phyloP scores from a whole-genome alignment of 2,888 invertebrate species.

The Dyspetes luteomarginatus region DNA sequence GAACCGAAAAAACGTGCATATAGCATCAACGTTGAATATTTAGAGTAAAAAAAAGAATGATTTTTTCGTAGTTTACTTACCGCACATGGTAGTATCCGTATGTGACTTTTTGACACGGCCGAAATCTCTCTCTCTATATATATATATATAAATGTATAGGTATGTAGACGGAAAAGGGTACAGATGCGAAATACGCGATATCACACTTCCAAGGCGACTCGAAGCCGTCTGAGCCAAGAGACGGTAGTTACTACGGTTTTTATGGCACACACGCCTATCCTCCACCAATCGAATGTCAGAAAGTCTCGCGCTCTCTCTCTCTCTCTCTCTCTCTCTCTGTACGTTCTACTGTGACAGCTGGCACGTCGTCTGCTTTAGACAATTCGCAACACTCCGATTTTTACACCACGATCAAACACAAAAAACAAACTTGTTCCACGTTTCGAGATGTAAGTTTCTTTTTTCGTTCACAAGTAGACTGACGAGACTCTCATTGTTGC shows the following conservation, averaged over 20 bases:
- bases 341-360: conserved; percentile 59
- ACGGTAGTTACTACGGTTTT: conserved; percentile 65
- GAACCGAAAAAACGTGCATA: neutral
- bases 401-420: neutral
- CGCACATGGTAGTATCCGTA: conserved; percentile 62
- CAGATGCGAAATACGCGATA: neutral
- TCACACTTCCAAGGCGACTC: conserved; percentile 63
- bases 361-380: conserved; percentile 48
- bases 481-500: conserved; percentile 31
- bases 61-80: conserved; percentile 33
- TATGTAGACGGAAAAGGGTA: neutral
- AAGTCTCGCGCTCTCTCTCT: conserved; percentile 14
- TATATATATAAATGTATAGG: neutral
- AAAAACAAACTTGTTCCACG: neutral
- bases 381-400: neutral
- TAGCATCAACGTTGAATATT: neutral
- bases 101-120: conserved; percentile 21
- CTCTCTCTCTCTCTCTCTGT: neutral
- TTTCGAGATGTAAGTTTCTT: neutral
- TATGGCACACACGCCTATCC: conserved; percentile 63
- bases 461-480: neutral
- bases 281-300: conserved; percentile 40
- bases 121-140: neutral
- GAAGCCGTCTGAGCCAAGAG: conserved; percentile 67
- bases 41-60: neutral